Percentiles rank a stretch among this genome's conserved stretches.
phyloP scores from a whole-genome alignment of 2,888 invertebrate genomes.

The Bhutanitis thaidina region DNA sequence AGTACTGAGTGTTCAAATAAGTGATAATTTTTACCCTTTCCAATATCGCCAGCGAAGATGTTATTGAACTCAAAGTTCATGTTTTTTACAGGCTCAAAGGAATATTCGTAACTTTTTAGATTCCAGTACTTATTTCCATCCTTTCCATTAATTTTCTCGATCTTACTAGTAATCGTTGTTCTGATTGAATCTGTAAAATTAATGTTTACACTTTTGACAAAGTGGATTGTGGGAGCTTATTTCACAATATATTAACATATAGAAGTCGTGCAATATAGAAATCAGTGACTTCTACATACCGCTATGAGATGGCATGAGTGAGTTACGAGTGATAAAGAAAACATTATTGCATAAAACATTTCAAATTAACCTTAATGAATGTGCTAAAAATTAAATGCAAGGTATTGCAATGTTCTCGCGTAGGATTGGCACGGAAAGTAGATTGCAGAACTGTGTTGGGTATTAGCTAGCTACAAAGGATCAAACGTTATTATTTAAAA shows the following conservation, averaged over 20 bases:
- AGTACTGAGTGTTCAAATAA: too few species aligned
- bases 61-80: neutral
- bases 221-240: neutral
- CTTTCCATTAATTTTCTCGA: neutral
- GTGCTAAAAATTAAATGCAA: too few species aligned
- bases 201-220: neutral
- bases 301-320: too few species aligned
- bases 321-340: too few species aligned
- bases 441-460: too few species aligned
- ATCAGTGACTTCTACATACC: too few species aligned
- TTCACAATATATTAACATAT: neutral
- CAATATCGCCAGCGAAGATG: neutral
- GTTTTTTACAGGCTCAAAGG: neutral
- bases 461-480: too few species aligned
- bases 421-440: too few species aligned
- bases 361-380: too few species aligned
- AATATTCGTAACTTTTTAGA: neutral
- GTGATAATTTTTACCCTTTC: neutral
- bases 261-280: too few species aligned
- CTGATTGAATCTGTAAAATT: conserved; percentile 4
- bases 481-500: neutral
- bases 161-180: neutral
- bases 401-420: too few species aligned
- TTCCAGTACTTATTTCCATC: neutral
- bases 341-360: neutral